These are phyloP conservation scores for Cichladusa arquata DNA, from an alignment of 2,113 vertebrate species.

Conservation along the genomic window DNA sequence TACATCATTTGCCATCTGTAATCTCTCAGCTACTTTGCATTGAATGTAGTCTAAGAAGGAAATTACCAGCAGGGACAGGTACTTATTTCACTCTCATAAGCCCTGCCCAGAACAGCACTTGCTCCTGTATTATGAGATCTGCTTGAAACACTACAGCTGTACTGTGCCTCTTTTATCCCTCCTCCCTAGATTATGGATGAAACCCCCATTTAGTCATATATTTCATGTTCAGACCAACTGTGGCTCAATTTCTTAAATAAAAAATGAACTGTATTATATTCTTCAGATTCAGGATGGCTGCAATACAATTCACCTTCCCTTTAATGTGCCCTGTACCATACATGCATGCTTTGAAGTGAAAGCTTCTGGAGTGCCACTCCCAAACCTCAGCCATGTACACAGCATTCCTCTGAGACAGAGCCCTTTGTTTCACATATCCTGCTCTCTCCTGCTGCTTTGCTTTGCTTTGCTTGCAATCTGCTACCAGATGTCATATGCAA, in stretches of 20 bases:
- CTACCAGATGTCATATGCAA: background rate
- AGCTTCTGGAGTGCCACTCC: background rate
- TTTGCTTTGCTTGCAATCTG: background rate
- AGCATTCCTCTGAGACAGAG: background rate
- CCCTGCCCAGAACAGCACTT: background rate
- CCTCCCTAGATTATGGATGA: background rate
- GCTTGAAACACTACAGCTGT: background rate
- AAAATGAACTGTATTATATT: background rate
- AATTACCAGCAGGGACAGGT: background rate
- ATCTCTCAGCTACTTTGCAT: background rate
- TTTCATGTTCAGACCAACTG: background rate
- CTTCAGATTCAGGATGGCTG: background rate
- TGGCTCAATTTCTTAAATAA: background rate
- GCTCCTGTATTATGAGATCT: background rate
- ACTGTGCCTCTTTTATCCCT: background rate
- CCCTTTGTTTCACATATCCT: background rate
- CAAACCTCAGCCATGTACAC: background rate
- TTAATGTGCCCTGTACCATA: background rate
- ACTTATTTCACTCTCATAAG: background rate
- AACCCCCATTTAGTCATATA: background rate
- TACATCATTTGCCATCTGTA: background rate
- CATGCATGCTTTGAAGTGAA: accelerated
- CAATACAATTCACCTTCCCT: background rate
- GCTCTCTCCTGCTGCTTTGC: background rate
- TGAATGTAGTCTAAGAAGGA: background rate